Evolutionary conservation across 2,113 vertebrate genomes (phyloP).

Genomic region (Apeltes quadracus): DNA sequence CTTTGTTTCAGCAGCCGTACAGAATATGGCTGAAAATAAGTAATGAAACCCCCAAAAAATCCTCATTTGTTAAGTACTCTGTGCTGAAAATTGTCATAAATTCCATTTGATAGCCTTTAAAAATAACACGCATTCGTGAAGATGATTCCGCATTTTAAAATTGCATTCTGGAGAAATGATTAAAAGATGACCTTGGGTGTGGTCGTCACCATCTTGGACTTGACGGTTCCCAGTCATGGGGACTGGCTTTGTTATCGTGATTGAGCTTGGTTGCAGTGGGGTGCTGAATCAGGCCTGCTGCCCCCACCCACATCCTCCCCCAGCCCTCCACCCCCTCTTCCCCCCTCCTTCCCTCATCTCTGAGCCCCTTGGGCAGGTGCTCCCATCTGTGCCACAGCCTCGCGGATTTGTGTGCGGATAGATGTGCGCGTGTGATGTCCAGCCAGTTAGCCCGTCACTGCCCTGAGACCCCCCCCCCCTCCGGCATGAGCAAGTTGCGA

Average conservation of each 20-base stretch:
- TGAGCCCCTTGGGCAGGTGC: slow-evolving; percentile 36
- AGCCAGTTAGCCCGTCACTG: background rate
- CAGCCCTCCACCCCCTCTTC: background rate
- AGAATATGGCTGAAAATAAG: slow-evolving; percentile 23
- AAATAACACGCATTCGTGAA: background rate
- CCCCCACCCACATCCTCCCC: too few relatives aligned
- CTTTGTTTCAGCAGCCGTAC: slow-evolving; percentile 36
- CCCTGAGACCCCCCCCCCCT: slow-evolving; percentile 28
- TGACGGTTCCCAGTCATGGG: slow-evolving; percentile 23
- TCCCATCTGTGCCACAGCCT: slow-evolving; percentile 50
- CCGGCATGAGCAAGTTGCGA: slow-evolving; percentile 22
- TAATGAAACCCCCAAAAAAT: slow-evolving; percentile 42
- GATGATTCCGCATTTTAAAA: slow-evolving; percentile 2
- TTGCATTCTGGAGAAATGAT: slow-evolving; percentile 13
- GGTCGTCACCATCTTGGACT: slow-evolving; percentile 33
- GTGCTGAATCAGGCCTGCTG: slow-evolving; percentile 34
- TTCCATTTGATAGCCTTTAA: background rate
- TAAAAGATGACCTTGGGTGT: slow-evolving; percentile 30
- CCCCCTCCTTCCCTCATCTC: background rate
- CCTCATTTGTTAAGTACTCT: background rate
- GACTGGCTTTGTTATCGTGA: too few relatives aligned
- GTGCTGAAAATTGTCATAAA: background rate
- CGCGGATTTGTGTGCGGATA: slow-evolving; percentile 7
- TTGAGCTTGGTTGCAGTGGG: slow-evolving; percentile 33
- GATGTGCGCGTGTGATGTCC: background rate